phyloP scores from a whole-genome alignment of 2,113 vertebrate species.

The Cyanocitta stelleri region DNA sequence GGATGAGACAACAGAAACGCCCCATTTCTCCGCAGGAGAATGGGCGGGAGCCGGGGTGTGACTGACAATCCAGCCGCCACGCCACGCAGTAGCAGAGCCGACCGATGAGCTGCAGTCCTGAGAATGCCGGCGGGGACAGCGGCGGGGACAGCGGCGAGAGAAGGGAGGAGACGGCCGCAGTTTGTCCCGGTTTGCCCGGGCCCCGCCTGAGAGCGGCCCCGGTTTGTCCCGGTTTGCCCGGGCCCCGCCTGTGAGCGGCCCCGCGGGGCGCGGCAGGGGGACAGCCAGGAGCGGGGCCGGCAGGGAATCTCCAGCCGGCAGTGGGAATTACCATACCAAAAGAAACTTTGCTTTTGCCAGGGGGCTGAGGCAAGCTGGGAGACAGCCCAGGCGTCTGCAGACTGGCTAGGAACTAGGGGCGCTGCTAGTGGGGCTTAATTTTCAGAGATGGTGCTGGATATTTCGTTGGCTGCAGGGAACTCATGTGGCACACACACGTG shows the following conservation, averaged over 20 bases:
- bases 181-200: accelerated
- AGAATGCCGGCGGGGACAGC: background rate
- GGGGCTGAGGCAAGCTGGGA: background rate
- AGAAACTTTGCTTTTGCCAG: background rate
- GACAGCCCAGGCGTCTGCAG: background rate
- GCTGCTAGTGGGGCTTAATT: background rate
- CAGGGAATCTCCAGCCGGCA: accelerated
- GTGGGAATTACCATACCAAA: accelerated
- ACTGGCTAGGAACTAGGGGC: background rate
- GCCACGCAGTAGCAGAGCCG: background rate
- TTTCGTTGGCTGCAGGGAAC: background rate
- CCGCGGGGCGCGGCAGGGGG: too few species aligned
- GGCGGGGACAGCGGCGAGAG: accelerated
- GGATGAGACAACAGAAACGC: background rate
- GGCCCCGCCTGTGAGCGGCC: background rate
- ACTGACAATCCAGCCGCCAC: background rate
- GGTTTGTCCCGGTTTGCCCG: accelerated
- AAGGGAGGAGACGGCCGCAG: accelerated
- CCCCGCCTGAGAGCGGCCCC: too few species aligned
- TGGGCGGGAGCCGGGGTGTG: too few species aligned
- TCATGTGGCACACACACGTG: background rate
- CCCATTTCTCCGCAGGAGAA: background rate
- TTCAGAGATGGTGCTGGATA: background rate
- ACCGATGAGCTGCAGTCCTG: accelerated
- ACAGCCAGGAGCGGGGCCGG: background rate